Percentiles rank a stretch among this genome's conserved stretches.
Conservation (phyloP, 2,888 invertebrate species). For the Eutolmus rufibarbis region DNA sequence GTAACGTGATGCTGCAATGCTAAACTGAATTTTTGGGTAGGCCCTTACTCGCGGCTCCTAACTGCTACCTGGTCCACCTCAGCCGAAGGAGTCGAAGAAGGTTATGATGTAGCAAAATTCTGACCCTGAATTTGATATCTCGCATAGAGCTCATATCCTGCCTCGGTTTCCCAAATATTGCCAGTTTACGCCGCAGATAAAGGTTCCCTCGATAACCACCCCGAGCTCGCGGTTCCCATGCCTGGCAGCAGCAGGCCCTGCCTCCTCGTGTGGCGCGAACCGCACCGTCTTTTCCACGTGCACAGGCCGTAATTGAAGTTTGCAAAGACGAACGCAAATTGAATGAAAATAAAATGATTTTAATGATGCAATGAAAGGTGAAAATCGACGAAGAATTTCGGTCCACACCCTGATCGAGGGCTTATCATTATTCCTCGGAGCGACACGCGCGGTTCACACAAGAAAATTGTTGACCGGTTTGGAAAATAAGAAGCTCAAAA, state of each 20-base stretch:
- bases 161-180: background rate
- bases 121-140: background rate
- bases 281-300: background rate
- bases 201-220: background rate
- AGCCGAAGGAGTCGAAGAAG: background rate
- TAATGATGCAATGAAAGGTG: background rate
- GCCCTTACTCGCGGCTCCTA: background rate
- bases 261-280: background rate
- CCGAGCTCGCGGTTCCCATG: too few relatives aligned
- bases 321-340: background rate
- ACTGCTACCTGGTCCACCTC: background rate
- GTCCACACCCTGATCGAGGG: background rate
- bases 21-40: background rate
- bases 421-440: background rate
- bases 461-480: background rate
- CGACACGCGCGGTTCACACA: background rate
- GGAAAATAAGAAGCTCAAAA: background rate
- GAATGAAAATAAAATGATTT: background rate
- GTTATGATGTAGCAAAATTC: background rate
- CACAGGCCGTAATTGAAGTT: background rate
- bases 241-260: background rate
- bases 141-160: background rate
- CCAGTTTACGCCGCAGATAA: background rate
- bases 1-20: background rate
- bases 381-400: background rate